These are phyloP conservation scores for Chesias legatella DNA, from an alignment of 2,888 invertebrate species.

Conservation along the genomic window DNA sequence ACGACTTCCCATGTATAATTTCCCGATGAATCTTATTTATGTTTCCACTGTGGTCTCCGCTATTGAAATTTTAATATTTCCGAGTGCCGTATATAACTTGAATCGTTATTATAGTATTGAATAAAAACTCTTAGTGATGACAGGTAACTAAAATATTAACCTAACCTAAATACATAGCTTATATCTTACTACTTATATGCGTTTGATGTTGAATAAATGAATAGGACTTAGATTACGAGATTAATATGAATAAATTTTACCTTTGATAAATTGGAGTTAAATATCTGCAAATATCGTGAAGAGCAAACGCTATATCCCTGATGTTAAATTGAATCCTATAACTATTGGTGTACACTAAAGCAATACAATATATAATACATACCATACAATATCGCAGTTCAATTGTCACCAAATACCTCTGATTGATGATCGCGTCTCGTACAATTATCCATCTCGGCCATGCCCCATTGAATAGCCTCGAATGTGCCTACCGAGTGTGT, in stretches of 20 bases:
- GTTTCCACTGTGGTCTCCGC: slow-evolving; percentile 10
- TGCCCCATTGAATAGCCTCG: slow-evolving; percentile 54
- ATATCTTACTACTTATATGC: too few relatives aligned
- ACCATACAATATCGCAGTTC: slow-evolving; percentile 47
- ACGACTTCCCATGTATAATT: slow-evolving; percentile 22
- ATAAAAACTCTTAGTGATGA: slow-evolving; percentile 4
- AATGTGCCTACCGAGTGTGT: slow-evolving; percentile 74
- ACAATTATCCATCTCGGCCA: slow-evolving; percentile 47
- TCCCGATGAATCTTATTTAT: slow-evolving; percentile 20
- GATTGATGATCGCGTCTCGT: slow-evolving; percentile 62
- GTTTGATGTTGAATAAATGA: too few relatives aligned
- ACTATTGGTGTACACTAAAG: slow-evolving; percentile 34
- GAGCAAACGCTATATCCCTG: slow-evolving; percentile 4
- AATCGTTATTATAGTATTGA: not conserved
- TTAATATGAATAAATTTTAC: too few relatives aligned
- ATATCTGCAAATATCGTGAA: not conserved
- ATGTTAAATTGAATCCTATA: slow-evolving; percentile 4
- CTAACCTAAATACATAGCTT: too few relatives aligned
- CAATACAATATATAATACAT: too few relatives aligned
- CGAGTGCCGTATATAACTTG: not conserved
- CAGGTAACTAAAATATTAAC: too few relatives aligned
- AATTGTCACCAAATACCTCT: slow-evolving; percentile 59
- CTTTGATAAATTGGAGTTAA: too few relatives aligned
- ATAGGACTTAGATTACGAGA: too few relatives aligned
- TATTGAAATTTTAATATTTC: slow-evolving; percentile 1